Evolutionary conservation across 1,140 invertebrate species (phyloP), one percentile per base, ranked within the genome.

Genomic region (Hypothenemus hampei): DNA sequence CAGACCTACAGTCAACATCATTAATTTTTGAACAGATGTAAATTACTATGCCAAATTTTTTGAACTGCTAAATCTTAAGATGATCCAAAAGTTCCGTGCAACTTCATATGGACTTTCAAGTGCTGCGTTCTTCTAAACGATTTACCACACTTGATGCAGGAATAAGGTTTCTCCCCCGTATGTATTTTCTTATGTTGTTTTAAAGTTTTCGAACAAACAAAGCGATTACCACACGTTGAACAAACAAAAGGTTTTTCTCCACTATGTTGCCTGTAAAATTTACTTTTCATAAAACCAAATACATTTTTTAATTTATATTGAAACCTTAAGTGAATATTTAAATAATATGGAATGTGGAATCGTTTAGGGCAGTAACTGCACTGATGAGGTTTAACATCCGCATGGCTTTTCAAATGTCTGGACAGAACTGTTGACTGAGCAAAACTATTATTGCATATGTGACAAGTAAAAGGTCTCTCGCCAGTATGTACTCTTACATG

Each of bases 391-490:
- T 78, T 72, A 35, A 79, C 76, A 1, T 78, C 78, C 1, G 79
- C 80, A 54, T 83, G 81, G 49, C 79, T 80, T 40, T 78, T 68
- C 72, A 78, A 78, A 72, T 72, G 78, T 67, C 74, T 81, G 58
- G 65, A 78, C n/a, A 67, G 37, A 31, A 64, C 63, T 36, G 62
- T 63, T 26, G 67, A 66, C 39, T 70, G 67, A 41, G 74, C 72
- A 62, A 78, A 78, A 1, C 67, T 72, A 73, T 76, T 77, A 1
- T 72, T 66, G 57, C 76, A 87, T 3, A 71, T 68, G 10, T 57
- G 51, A 58, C 76, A 78, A 51, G 73, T 72, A 63, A 66, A 77
- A 4, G 76, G 76, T 59, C 76, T 73, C 62, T 77, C 76, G 4
- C 75, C 75, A 4, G 76, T 74, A 62, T 78, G 76, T 31, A 75